phyloP scores from a whole-genome alignment of 1,140 invertebrate species.

The Caenorhabditis latens region DNA sequence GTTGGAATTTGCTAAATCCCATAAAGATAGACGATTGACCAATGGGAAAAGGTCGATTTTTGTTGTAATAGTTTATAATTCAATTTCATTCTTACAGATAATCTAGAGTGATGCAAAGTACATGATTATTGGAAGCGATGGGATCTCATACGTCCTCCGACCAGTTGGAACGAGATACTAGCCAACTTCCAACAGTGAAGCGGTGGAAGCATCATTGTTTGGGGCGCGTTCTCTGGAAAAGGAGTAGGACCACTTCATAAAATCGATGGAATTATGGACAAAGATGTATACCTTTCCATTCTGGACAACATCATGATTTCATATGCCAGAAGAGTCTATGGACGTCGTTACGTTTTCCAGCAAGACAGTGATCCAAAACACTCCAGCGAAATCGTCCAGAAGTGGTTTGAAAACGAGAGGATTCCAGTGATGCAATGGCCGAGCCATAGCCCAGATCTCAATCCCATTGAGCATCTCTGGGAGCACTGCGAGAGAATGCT shows the following conservation, averaged over 20 bases:
- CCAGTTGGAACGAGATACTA: constrained; percentile 65
- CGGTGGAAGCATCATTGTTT: constrained; percentile 76
- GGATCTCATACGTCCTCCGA: constrained; percentile 65
- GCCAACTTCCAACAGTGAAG: constrained; percentile 76
- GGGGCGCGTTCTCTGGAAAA: constrained; percentile 74
- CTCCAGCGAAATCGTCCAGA: neutral
- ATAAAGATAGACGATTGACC: constrained; percentile 57
- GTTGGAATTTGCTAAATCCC: constrained; percentile 58
- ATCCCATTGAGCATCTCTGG: constrained; percentile 4
- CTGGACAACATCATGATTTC: constrained; percentile 48
- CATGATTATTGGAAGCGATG: constrained; percentile 66
- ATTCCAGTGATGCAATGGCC: neutral
- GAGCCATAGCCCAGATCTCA: neutral
- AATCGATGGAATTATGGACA: constrained; percentile 76
- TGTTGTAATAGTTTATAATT: no score
- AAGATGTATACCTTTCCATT: constrained; percentile 54
- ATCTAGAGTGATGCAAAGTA: constrained; percentile 72
- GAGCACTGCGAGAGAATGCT: neutral
- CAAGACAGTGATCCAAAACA: constrained; percentile 57
- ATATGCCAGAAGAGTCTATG: neutral
- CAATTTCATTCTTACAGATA: no score
- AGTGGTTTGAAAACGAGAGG: neutral
- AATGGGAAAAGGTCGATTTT: constrained; percentile 63
- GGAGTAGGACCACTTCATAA: constrained; percentile 75
- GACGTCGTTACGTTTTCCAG: no score